phyloP scores from a whole-genome alignment of 2,113 vertebrate genomes.

The Lipophrys pholis region DNA sequence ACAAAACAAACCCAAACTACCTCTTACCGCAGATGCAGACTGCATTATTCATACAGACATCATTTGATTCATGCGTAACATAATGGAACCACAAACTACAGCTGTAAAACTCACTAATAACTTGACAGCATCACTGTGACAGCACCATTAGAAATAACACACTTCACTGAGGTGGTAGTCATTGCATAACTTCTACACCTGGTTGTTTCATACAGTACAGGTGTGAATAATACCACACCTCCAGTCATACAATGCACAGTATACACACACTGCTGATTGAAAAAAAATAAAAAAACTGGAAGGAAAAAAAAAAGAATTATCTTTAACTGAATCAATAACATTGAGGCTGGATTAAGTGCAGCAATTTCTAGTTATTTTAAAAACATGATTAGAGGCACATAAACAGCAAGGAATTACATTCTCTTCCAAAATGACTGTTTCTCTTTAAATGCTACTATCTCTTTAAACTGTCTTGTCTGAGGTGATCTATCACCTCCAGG shows the following conservation, averaged over 20 bases:
- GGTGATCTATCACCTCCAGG: slow-evolving; percentile 49
- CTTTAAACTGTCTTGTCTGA: slow-evolving; percentile 42
- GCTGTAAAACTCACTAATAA: neutral
- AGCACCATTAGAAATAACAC: slow-evolving; percentile 6
- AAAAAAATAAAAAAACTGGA: slow-evolving; percentile 7
- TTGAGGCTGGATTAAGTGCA: slow-evolving; percentile 3
- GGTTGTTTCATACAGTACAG: slow-evolving; percentile 4
- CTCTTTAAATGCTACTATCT: slow-evolving; percentile 21
- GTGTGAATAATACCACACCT: neutral
- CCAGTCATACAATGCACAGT: no score
- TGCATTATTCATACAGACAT: slow-evolving; percentile 8
- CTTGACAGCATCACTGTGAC: neutral
- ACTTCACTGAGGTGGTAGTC: neutral
- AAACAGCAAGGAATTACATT: neutral
- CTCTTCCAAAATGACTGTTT: slow-evolving; percentile 6
- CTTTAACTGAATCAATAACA: neutral
- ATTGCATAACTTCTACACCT: neutral
- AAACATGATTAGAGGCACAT: slow-evolving; percentile 6
- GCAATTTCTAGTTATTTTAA: slow-evolving; percentile 4
- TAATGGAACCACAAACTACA: slow-evolving; percentile 10
- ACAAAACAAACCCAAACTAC: no score
- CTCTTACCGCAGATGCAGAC: neutral
- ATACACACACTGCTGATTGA: no score
- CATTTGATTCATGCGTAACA: slow-evolving; percentile 4
- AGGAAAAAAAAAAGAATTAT: slow-evolving; percentile 6